Conservation (phyloP, 2,797 vertebrate genomes). For the Melanotaenia nigrans region DNA sequence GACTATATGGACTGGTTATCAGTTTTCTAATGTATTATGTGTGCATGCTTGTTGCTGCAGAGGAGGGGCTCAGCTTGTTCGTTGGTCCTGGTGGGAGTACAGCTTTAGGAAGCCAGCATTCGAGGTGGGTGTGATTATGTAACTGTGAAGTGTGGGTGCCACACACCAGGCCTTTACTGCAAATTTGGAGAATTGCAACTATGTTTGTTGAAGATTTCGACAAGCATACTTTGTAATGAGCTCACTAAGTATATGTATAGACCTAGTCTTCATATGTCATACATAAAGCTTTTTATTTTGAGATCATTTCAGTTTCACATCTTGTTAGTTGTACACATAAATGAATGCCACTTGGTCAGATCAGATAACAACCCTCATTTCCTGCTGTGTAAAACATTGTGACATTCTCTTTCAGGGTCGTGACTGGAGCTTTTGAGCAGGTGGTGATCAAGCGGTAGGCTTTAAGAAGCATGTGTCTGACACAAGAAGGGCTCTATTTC, state of each 20-base stretch:
- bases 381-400: constrained; percentile 43
- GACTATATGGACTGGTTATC: constrained; percentile 16
- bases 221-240: not conserved
- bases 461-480: constrained; percentile 31
- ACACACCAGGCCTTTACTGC: constrained; percentile 26
- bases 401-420: constrained; percentile 83
- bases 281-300: not conserved
- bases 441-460: constrained; percentile 93
- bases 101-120: constrained; percentile 92
- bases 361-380: constrained; percentile 34
- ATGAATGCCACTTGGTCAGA: constrained; percentile 9
- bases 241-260: not conserved
- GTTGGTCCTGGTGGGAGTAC: constrained; percentile 96
- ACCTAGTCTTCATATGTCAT: not conserved
- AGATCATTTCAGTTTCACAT: not conserved
- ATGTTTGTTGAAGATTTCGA: constrained; percentile 4
- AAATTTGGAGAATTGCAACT: constrained; percentile 13
- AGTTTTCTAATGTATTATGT: constrained; percentile 29
- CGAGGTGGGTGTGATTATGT: constrained; percentile 85
- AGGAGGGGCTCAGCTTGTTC: constrained; percentile 95
- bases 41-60: constrained; percentile 76
- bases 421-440: constrained; percentile 92
- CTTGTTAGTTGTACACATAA: not conserved
- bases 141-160: constrained; percentile 36
- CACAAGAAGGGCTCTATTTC: constrained; percentile 51